Evolutionary conservation across 1,140 invertebrate genomes (phyloP).

Genomic region (Macrosteles quadrilineatus): DNA sequence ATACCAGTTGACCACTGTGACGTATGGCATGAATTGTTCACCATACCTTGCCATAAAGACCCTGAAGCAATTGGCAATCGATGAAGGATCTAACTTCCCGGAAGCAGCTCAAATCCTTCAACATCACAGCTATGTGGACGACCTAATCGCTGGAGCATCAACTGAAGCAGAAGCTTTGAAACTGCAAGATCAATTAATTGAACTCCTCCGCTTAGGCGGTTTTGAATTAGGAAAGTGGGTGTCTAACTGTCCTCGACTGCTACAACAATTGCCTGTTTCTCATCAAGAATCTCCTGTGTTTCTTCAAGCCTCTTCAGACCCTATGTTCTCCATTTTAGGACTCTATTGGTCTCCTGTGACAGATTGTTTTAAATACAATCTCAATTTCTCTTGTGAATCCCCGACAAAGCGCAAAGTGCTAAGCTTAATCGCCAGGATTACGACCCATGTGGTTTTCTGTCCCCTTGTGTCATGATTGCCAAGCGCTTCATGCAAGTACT

Average conservation of each 20-base stretch:
- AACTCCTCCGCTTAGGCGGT: neutral
- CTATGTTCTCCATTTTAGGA: neutral
- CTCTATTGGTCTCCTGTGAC: neutral
- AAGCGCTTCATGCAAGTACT: neutral
- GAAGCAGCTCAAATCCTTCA: neutral
- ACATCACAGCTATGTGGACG: neutral
- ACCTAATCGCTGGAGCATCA: neutral
- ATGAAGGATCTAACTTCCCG: neutral
- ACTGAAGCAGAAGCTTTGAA: neutral
- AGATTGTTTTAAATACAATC: neutral
- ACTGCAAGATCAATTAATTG: neutral
- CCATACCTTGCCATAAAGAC: neutral
- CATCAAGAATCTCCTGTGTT: neutral
- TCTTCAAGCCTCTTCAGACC: neutral
- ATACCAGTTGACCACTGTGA: neutral
- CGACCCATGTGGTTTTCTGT: neutral
- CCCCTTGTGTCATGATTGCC: neutral
- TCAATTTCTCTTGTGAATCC: neutral
- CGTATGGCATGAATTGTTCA: neutral
- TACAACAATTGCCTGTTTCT: neutral
- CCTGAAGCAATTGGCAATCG: neutral
- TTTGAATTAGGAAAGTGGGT: neutral
- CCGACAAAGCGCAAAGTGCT: neutral
- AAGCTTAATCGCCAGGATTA: neutral
- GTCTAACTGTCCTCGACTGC: neutral